These are phyloP conservation scores for Myrmecobius fasciatus DNA, from an alignment of 2,113 vertebrate genomes.

Conservation along the genomic window DNA sequence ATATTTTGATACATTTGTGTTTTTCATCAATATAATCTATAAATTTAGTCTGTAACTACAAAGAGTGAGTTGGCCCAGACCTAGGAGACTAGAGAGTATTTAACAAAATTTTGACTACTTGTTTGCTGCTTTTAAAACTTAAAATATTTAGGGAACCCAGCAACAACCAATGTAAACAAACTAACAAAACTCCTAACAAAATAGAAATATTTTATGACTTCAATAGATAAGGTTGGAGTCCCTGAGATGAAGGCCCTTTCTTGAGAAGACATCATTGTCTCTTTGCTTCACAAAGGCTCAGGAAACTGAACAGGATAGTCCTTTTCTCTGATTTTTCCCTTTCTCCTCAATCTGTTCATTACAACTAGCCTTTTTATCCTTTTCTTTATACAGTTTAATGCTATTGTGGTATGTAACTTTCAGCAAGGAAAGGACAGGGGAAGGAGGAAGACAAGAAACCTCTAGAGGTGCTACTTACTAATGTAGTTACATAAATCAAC, in stretches of 20 bases:
- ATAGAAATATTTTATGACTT: not conserved
- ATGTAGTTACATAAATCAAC: slow-evolving; percentile 81
- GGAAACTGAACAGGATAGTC: not conserved
- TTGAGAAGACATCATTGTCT: not conserved
- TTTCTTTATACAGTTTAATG: not conserved
- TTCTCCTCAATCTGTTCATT: slow-evolving; percentile 62
- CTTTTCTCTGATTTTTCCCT: slow-evolving; percentile 60
- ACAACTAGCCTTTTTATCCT: slow-evolving; percentile 47
- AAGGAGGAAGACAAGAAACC: slow-evolving; percentile 53
- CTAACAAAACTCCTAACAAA: not conserved
- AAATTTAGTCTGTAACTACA: not conserved
- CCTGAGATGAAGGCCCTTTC: not conserved
- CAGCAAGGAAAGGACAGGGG: slow-evolving; percentile 61
- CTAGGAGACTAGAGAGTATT: not conserved
- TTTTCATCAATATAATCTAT: not conserved
- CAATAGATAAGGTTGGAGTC: not conserved
- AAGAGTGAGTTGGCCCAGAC: not conserved
- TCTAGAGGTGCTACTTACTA: slow-evolving; percentile 78
- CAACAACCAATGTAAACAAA: not conserved
- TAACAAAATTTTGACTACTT: not conserved
- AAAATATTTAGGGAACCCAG: not conserved
- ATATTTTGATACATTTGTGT: not conserved
- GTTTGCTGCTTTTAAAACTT: not conserved
- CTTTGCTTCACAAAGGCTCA: not conserved
- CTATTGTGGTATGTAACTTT: slow-evolving; percentile 62